Base-by-base conservation (phyloP, 2,113 vertebrate species). In the Rhizomys pruinosus region DNA sequence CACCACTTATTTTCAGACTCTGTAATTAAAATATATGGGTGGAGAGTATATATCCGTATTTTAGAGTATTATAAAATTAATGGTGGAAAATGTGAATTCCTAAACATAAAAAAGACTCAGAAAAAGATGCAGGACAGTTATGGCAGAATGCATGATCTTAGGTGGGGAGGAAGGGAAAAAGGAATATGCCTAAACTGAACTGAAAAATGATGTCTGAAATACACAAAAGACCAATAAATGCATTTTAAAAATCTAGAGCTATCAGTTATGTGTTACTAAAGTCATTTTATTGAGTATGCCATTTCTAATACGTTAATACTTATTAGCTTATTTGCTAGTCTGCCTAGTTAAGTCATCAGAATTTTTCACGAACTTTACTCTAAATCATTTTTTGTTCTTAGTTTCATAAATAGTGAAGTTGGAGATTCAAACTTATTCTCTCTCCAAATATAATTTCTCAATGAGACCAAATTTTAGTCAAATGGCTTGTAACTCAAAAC, bases 381-480 rank as follows among this genome's bases (percentile, higher is more conserved):
- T 44, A 34, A 7, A 3, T 77, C 47, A 37, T 16, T 85, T 3
- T 76, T 91, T 68, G 22, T 55, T 32, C 20, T 34, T 66, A 3
- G 16, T 2, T 81, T 78, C 15, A 13, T 29, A n/a, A 77, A 13
- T 2, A 57, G 2, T 10, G 25, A 86, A 1, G 1, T 2, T 1
- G 80, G 13, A 55, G 1, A 82, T 86, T 6, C 32, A 17, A 63
- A 25, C 11, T 1, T 57, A 1, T 52, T 68, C 44, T 77, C 55
- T 13, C 15, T 59, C 0, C 8, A 73, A 7, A 39, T n/a, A 52
- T 0, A 2, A 19, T 72, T 79, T 68, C 29, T 39, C 64, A 64
- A 11, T 71, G 8, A n/a, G 4, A 42, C 1, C 52, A 1, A 22
- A 64, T 79, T 79, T 84, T 3, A 13, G 78, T 59, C 81, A 86